These are phyloP conservation scores for Perdita meconis DNA, from an alignment of 2,888 invertebrate species.

Conservation along the genomic window DNA sequence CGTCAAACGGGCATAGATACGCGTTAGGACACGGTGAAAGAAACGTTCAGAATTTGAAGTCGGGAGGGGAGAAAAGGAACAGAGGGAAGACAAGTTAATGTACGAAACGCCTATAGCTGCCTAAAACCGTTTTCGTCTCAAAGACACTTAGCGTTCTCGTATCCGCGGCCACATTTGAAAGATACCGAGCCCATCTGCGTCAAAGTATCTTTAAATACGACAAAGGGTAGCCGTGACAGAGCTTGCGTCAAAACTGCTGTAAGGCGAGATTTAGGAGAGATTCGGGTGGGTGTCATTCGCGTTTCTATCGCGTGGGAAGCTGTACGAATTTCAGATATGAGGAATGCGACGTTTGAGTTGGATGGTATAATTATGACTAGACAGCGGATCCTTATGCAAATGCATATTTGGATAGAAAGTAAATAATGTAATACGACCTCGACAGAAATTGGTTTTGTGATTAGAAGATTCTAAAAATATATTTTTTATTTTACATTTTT, in stretches of 20 bases:
- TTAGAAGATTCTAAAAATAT: too few species aligned
- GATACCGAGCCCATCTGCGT: constrained; percentile 41
- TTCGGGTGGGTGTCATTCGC: constrained; percentile 4
- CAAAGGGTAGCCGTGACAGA: constrained; percentile 6
- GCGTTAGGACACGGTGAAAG: constrained; percentile 1
- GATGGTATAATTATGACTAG: too few species aligned
- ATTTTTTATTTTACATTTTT: too few species aligned
- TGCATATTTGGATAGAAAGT: too few species aligned
- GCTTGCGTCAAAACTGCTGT: constrained; percentile 26
- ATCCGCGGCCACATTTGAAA: constrained; percentile 46
- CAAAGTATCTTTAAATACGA: constrained; percentile 57
- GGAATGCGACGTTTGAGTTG: too few species aligned
- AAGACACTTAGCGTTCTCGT: constrained; percentile 37
- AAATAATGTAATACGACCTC: too few species aligned
- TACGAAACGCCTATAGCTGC: constrained; percentile 10
- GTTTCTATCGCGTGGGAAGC: neutral
- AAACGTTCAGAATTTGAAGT: neutral
- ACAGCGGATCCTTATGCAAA: too few species aligned
- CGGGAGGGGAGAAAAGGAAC: neutral
- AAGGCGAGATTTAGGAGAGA: constrained; percentile 16
- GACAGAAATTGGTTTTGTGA: too few species aligned
- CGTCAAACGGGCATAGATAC: constrained; percentile 11
- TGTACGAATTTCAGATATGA: too few species aligned
- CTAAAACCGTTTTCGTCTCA: constrained; percentile 33
- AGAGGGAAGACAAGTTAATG: constrained; percentile 7